Conservation (phyloP, 2,888 invertebrate species). For the Autographa gamma region DNA sequence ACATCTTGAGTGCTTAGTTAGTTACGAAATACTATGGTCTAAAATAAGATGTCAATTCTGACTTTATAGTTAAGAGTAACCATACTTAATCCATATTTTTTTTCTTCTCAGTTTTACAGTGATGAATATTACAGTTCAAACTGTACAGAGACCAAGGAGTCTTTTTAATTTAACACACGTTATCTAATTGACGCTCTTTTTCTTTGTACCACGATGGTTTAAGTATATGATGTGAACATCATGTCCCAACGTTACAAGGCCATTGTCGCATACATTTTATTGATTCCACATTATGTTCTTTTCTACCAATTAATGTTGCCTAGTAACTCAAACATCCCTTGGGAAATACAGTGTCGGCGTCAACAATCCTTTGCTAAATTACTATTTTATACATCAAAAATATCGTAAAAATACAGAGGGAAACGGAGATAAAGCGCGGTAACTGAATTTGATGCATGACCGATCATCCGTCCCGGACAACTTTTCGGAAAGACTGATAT, state of each 20-base stretch:
- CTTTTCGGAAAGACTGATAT: slow-evolving; percentile 40
- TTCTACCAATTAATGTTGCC: slow-evolving; percentile 17
- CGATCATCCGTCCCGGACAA: slow-evolving; percentile 27
- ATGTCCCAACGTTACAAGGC: not conserved
- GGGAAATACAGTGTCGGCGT: slow-evolving; percentile 17
- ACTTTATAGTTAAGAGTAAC: no score
- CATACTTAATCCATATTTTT: no score
- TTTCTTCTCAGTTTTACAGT: no score
- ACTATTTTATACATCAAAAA: slow-evolving; percentile 23
- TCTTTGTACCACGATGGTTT: no score
- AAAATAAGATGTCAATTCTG: not conserved
- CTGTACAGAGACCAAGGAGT: not conserved
- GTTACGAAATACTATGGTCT: not conserved
- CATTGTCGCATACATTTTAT: not conserved
- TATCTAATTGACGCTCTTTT: not conserved
- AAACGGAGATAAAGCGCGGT: slow-evolving; percentile 17
- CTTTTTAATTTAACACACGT: no score
- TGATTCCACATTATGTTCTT: slow-evolving; percentile 14
- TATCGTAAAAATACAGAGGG: slow-evolving; percentile 13
- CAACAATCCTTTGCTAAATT: slow-evolving; percentile 20
- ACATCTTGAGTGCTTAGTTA: slow-evolving; percentile 35
- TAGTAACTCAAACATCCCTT: slow-evolving; percentile 7
- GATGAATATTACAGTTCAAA: no score
- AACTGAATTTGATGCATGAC: slow-evolving; percentile 54
- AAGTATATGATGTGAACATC: no score